Evolutionary conservation across 2,888 invertebrate genomes (phyloP), one percentile per base, ranked within the genome.

Genomic region (Colletes collaris): DNA sequence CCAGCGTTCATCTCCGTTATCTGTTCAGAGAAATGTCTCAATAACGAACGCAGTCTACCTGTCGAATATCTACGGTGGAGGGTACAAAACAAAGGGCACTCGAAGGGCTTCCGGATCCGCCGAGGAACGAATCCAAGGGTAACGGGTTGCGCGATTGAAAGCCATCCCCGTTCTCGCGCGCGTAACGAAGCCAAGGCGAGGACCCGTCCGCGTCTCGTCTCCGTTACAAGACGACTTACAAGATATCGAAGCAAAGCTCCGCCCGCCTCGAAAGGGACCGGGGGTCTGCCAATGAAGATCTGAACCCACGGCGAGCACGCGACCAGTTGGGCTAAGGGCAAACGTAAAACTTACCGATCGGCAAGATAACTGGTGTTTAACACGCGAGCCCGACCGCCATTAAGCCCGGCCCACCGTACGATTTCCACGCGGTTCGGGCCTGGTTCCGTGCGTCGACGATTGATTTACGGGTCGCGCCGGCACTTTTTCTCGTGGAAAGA

Each of bases 281-380:
- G 59, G 78, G 81, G 76, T 88, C 87, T 86, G 84, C 87, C 88
- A 90, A 91, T 89, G 89, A 91, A 90, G 89, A 89, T 88, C 85
- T 85, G 86, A 87, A 89, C 79, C 81, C 84, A 75, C 78, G 75
- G 77, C 65, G 84, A 90, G 89, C 91, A 91, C 91, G 91, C 91
- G 88, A 91, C 86, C 89, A 86, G 78, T 86, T 87, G 88, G 86
- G 88, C 88, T 88, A 86, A 88, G 87, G 90, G 88, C 87, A 88
- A 91, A 91, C 88, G 90, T 90, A 89, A 89, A 91, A 90, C 88
- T 90, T 88, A 88, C 88, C 88, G 91, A 91, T 91, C 88, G 89
- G 87, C 85, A 85, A 88, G 90, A 90, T 91, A 91, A 91, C 90
- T 88, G 90, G 86, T 89, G 91, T 89, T 90, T 89, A 90, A 90